phyloP scores from a whole-genome alignment of 2,797 vertebrate genomes.

The Pangasius sanitwongsei region DNA sequence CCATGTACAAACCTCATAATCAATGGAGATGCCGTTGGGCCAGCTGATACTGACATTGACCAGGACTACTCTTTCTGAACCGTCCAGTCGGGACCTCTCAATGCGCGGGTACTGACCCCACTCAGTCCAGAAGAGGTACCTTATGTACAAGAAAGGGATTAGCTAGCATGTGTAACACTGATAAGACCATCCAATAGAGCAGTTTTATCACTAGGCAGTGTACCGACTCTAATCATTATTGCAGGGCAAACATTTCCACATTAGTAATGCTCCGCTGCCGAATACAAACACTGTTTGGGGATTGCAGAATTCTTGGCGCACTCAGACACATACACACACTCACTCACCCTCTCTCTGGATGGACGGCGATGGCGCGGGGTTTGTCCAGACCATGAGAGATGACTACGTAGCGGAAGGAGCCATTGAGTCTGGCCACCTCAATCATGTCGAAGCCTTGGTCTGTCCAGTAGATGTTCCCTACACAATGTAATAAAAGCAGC shows the following conservation, averaged over 20 bases:
- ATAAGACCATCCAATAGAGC: background rate
- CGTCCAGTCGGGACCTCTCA: conserved; percentile 89
- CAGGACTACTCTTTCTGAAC: conserved; percentile 86
- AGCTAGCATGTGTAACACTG: background rate
- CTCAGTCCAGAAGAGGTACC: conserved; percentile 97
- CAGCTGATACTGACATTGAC: conserved; percentile 95
- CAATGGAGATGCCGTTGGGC: conserved; percentile 95
- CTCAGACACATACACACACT: background rate
- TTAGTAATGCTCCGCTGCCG: conserved; percentile 21
- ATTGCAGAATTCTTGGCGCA: background rate
- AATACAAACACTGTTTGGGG: conserved; percentile 3
- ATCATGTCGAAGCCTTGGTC: conserved; percentile 98
- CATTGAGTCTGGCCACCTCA: conserved; percentile 93
- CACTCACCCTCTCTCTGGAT: conserved; percentile 91
- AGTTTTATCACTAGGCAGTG: conserved; percentile 10
- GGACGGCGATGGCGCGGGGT: conserved; percentile 92
- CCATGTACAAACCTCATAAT: conserved; percentile 85
- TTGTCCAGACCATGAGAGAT: conserved; percentile 97
- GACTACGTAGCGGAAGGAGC: conserved; percentile 96
- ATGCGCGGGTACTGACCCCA: conserved; percentile 98
- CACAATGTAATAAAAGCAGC: conserved; percentile 1
- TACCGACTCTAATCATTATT: conserved; percentile 15
- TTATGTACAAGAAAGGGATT: conserved; percentile 55
- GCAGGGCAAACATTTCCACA: conserved; percentile 32
- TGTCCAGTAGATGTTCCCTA: conserved; percentile 98